Conservation (phyloP, 2,888 invertebrate genomes). For the Axea sp. region DNA sequence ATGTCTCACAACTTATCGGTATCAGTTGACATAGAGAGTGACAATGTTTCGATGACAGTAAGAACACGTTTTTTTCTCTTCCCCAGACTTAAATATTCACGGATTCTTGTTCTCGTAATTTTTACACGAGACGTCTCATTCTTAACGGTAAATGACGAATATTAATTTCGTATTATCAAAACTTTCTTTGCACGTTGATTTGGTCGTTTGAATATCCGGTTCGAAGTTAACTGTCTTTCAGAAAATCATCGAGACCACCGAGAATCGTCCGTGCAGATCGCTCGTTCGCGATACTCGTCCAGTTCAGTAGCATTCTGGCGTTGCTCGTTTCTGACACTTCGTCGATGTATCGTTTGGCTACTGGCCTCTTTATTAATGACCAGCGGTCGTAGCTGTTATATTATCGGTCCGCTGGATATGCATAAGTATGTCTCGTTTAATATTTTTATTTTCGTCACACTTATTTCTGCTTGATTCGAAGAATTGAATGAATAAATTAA, state of each 20-base stretch:
- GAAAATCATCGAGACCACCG: constrained; percentile 65
- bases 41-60: constrained; percentile 29
- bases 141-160: constrained; percentile 47
- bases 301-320: constrained; percentile 67
- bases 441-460: constrained; percentile 35
- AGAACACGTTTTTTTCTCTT: constrained; percentile 28
- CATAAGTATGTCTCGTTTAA: constrained; percentile 24
- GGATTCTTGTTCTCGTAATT: constrained; percentile 50
- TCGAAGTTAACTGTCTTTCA: constrained; percentile 48
- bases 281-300: constrained; percentile 59
- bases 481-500: constrained; percentile 37
- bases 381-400: constrained; percentile 33
- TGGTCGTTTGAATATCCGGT: constrained; percentile 54
- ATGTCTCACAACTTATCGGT: background rate
- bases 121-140: constrained; percentile 33
- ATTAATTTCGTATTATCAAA: constrained; percentile 26
- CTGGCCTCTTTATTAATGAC: constrained; percentile 63
- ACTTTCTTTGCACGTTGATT: constrained; percentile 16
- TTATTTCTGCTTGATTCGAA: constrained; percentile 21
- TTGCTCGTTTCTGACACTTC: constrained; percentile 61
- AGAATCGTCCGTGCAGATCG: constrained; percentile 59
- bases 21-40: constrained; percentile 28
- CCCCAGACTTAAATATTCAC: constrained; percentile 34
- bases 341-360: constrained; percentile 62
- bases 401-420: constrained; percentile 51